Percentiles rank a stretch among this genome's conserved stretches.
Evolutionary conservation across 2,797 vertebrate species (phyloP).

Genomic region (Thripadectes ignobilis): DNA sequence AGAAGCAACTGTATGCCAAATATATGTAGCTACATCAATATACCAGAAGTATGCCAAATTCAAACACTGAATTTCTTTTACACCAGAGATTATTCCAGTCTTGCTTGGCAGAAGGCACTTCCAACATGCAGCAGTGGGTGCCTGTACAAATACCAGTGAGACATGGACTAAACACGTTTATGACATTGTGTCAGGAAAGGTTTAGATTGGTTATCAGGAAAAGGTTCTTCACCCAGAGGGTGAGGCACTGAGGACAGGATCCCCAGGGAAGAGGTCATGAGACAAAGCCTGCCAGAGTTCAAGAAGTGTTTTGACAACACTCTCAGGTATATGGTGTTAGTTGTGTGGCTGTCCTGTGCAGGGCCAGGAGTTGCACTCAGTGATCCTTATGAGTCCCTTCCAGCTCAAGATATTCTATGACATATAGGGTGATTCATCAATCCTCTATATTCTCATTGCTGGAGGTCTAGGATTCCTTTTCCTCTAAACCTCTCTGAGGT

Average conservation of each 20-base stretch:
- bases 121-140: not conserved
- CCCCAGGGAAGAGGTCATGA: too few species aligned
- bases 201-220: not conserved
- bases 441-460: not conserved
- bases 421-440: not conserved
- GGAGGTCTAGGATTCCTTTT: not conserved
- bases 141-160: not conserved
- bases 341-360: not conserved
- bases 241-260: not conserved
- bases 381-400: not conserved
- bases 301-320: not conserved
- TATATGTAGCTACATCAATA: not conserved
- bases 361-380: not conserved
- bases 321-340: fast-evolving
- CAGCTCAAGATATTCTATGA: not conserved
- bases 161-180: not conserved
- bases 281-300: not conserved
- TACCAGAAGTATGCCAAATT: not conserved
- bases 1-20: not conserved
- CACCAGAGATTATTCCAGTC: not conserved
- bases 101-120: not conserved
- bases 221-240: not conserved
- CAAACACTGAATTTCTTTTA: not conserved
- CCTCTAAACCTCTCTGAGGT: not conserved
- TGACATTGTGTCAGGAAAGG: not conserved